phyloP scores from a whole-genome alignment of 2,113 vertebrate genomes.

The Urocynchramus pylzowi region DNA sequence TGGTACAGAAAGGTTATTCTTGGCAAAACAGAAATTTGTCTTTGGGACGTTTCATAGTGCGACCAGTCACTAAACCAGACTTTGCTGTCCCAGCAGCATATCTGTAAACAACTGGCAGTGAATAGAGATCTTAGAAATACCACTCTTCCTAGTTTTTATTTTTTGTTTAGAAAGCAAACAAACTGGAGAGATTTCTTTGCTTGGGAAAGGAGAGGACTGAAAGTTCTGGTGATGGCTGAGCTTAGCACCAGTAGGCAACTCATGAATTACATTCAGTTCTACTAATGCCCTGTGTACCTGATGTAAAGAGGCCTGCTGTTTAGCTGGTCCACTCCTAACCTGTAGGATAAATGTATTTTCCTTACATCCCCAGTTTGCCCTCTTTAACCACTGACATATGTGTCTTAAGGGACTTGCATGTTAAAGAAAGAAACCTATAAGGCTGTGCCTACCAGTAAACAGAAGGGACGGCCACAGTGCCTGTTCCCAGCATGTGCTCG shows the following conservation, averaged over 20 bases:
- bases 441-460: not conserved
- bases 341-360: not conserved
- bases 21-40: slow-evolving; percentile 36
- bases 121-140: slow-evolving; percentile 50
- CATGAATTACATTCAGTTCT: not conserved
- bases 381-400: not conserved
- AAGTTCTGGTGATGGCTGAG: not conserved
- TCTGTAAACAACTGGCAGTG: slow-evolving; percentile 32
- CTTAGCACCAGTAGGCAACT: not conserved
- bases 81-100: not conserved
- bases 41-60: slow-evolving; percentile 36
- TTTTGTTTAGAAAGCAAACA: slow-evolving; percentile 50
- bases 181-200: not conserved
- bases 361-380: not conserved
- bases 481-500: not conserved
- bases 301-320: not conserved
- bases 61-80: slow-evolving; percentile 19
- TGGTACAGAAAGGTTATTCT: slow-evolving; percentile 50
- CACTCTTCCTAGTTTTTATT: not conserved
- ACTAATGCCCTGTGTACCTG: not conserved
- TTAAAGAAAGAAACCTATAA: not conserved
- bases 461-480: not conserved
- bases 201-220: not conserved
- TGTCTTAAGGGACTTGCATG: not conserved
- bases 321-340: not conserved